A percentile compares a stretch with the other conserved stretches of the same genome.
These are phyloP conservation scores for Caenorhabditis brenneri DNA, from an alignment of 1,140 invertebrate species.

Conservation along the genomic window DNA sequence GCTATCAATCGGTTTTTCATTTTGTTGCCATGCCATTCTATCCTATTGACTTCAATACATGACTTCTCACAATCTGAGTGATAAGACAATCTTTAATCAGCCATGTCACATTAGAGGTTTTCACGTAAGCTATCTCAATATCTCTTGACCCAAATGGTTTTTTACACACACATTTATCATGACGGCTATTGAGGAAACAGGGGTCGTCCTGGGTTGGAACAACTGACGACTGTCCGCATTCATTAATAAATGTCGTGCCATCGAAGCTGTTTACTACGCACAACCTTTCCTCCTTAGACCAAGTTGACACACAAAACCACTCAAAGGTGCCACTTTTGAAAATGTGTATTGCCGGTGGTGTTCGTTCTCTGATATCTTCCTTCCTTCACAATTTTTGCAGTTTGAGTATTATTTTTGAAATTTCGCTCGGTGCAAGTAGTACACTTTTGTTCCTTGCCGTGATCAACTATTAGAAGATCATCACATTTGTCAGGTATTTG, in stretches of 20 bases:
- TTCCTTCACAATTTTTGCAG: not conserved
- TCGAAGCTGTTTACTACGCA: conserved; percentile 36
- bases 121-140: conserved; percentile 4
- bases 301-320: conserved; percentile 25
- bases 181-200: not conserved
- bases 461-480: conserved; percentile 33
- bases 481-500: conserved; percentile 21
- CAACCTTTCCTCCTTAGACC: not conserved
- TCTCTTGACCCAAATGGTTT: conserved; percentile 23
- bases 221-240: conserved; percentile 29
- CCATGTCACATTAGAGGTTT: conserved; percentile 1
- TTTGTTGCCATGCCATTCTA: not conserved
- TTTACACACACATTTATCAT: conserved; percentile 30
- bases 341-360: not conserved
- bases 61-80: not conserved
- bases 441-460: not conserved
- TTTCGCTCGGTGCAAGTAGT: not conserved
- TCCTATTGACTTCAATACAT: not conserved
- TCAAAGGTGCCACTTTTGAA: not conserved
- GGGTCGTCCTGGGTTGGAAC: conserved; percentile 19
- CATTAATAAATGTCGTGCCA: conserved; percentile 36
- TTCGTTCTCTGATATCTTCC: not conserved
- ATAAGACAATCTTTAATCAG: not conserved
- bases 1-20: not conserved
- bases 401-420: not conserved